A percentile compares a stretch with the other conserved stretches of the same genome.
Evolutionary conservation across 2,113 vertebrate genomes (phyloP).

Genomic region (Trematocara zebra): DNA sequence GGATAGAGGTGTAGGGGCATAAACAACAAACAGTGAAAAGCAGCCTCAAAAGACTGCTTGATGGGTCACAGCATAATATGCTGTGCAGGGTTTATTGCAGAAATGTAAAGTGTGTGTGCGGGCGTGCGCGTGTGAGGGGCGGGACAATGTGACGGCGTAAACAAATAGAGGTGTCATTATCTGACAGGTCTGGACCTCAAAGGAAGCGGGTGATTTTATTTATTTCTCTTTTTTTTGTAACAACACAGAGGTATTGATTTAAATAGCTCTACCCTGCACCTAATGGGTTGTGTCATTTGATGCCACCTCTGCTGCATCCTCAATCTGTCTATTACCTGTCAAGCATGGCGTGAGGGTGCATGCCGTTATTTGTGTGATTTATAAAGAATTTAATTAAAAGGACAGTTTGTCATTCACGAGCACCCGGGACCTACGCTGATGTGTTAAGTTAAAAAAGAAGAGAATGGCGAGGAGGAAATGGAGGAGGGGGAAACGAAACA

Average conservation of each 20-base stretch:
- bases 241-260: slow-evolving; percentile 64
- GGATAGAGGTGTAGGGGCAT: neutral
- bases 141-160: slow-evolving; percentile 30
- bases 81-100: neutral
- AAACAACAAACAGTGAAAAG: neutral
- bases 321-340: slow-evolving; percentile 81
- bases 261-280: slow-evolving; percentile 59
- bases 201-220: slow-evolving; percentile 24
- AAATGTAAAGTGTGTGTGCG: neutral
- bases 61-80: neutral
- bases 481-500: neutral
- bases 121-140: neutral
- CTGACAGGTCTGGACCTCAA: slow-evolving; percentile 40
- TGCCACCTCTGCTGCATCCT: slow-evolving; percentile 58
- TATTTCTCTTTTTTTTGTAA: neutral
- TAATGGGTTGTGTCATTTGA: slow-evolving; percentile 68
- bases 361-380: slow-evolving; percentile 76
- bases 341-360: slow-evolving; percentile 41
- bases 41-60: neutral
- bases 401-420: slow-evolving; percentile 72
- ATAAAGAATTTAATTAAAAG: slow-evolving; percentile 75
- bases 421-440: slow-evolving; percentile 4
- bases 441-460: neutral
- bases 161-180: slow-evolving; percentile 54
- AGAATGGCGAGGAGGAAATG: neutral